Conservation (phyloP, 2,797 vertebrate species). For the Crenuchus spilurus region DNA sequence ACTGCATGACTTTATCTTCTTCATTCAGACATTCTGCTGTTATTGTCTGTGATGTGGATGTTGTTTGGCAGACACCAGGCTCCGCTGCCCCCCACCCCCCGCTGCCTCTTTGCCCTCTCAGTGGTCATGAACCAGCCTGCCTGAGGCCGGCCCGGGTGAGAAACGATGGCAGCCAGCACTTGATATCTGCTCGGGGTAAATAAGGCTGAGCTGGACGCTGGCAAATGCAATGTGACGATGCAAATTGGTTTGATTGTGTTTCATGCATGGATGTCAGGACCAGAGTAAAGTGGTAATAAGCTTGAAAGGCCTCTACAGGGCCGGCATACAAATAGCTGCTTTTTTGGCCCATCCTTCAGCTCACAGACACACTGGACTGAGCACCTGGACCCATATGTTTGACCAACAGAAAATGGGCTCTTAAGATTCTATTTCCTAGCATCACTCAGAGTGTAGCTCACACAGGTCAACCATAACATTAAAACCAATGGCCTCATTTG, state of each 20-base stretch:
- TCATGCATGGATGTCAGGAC: conserved; percentile 23
- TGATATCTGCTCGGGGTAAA: conserved; percentile 18
- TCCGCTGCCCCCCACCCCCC: conserved; percentile 18
- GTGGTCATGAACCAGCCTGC: background rate
- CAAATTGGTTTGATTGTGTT: conserved; percentile 33
- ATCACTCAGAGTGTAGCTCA: too few species aligned
- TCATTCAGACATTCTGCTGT: background rate
- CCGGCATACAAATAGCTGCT: conserved; percentile 3
- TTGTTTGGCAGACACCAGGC: conserved; percentile 21
- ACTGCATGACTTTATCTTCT: background rate
- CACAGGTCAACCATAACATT: too few species aligned
- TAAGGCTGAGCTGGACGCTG: background rate
- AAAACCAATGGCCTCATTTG: too few species aligned
- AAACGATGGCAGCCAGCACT: background rate
- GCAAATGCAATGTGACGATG: conserved; percentile 13
- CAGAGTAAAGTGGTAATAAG: conserved; percentile 11
- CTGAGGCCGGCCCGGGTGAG: background rate
- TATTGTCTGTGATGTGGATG: conserved; percentile 6
- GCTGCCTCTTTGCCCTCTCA: background rate
- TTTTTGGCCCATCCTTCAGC: background rate
- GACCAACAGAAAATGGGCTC: background rate
- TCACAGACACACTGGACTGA: background rate
- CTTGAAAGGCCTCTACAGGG: background rate
- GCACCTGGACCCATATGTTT: conserved; percentile 1
- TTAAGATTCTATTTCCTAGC: background rate